These are phyloP conservation scores for Chunga burmeisteri DNA, from an alignment of 2,113 vertebrate species.

Conservation along the genomic window DNA sequence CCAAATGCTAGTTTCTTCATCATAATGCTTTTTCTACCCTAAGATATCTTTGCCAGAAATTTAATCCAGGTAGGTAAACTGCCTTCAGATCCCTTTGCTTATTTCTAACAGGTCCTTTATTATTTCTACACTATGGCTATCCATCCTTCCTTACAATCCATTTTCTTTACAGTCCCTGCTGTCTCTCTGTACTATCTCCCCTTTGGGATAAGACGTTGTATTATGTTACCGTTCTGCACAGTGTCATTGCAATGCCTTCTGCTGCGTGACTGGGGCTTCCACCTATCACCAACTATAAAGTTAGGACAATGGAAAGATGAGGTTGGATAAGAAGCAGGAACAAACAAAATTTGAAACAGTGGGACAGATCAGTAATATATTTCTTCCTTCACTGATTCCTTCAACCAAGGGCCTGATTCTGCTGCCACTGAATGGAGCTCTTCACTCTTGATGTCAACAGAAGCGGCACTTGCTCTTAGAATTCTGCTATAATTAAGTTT, in stretches of 20 bases:
- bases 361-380: not conserved
- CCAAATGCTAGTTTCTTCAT: not conserved
- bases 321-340: slow-evolving; percentile 38
- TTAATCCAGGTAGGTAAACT: not conserved
- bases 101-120: not conserved
- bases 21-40: not conserved
- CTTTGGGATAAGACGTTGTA: not conserved
- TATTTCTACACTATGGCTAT: not conserved
- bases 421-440: not conserved
- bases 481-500: slow-evolving; percentile 56
- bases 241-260: not conserved
- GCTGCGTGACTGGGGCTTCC: not conserved
- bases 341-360: slow-evolving; percentile 6
- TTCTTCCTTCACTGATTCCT: not conserved
- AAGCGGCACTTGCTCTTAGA: not conserved
- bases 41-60: not conserved
- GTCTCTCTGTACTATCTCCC: not conserved
- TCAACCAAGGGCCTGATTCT: not conserved
- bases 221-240: not conserved
- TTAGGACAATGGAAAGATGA: slow-evolving; percentile 9
- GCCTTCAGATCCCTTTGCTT: not conserved
- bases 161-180: not conserved
- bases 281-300: not conserved
- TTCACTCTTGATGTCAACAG: not conserved
- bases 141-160: not conserved